Conservation (phyloP, 1,140 invertebrate genomes). For the Kradibia gibbosae region DNA sequence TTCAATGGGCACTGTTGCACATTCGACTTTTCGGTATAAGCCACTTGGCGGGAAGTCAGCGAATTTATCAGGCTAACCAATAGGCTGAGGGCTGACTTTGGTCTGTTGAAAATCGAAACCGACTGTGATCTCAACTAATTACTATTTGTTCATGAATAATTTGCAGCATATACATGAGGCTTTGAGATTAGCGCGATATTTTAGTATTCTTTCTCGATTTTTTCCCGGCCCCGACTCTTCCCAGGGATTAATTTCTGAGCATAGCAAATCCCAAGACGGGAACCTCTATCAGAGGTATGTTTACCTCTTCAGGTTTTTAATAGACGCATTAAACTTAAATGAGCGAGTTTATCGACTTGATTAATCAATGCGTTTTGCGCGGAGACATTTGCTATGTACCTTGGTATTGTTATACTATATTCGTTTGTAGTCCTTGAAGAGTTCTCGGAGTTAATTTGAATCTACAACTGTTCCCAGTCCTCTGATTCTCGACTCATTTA, state of each 20-base stretch:
- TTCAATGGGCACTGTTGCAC: constrained; percentile 19
- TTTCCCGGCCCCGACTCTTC: background rate
- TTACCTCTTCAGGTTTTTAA: constrained; percentile 40
- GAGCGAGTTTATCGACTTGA: constrained; percentile 36
- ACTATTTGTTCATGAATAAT: constrained; percentile 42
- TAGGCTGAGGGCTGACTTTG: background rate
- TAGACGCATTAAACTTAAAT: constrained; percentile 27
- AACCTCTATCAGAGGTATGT: background rate
- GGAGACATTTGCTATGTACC: background rate
- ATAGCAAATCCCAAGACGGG: background rate
- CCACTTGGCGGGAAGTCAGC: constrained; percentile 1
- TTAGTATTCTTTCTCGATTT: constrained; percentile 17
- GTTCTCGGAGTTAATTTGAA: background rate
- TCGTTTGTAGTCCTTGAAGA: background rate
- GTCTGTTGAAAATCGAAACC: background rate
- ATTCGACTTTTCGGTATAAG: background rate
- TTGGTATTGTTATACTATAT: background rate
- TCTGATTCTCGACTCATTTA: background rate
- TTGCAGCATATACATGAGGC: background rate
- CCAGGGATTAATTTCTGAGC: constrained; percentile 20
- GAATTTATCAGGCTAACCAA: constrained; percentile 17
- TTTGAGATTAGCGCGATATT: constrained; percentile 38
- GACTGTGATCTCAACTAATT: constrained; percentile 13
- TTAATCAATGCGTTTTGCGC: constrained; percentile 43
- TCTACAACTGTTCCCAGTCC: background rate